phyloP scores from a whole-genome alignment of 2,113 vertebrate species.

The Myotis yumanensis region DNA sequence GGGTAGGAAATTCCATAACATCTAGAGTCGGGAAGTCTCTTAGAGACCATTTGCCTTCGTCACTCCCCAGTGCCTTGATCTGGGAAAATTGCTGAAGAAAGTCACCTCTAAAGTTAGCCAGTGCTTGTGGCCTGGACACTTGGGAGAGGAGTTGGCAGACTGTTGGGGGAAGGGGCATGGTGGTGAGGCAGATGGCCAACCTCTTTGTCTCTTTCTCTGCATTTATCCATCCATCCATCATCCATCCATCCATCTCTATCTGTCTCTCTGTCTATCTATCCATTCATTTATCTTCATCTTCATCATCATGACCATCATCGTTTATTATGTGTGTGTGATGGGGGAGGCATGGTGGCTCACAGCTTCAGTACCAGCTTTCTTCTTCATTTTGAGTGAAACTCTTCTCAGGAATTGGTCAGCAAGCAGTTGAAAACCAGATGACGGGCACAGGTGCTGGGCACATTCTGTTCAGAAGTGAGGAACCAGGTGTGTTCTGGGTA shows the following conservation, averaged over 20 bases:
- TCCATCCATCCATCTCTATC: too few species aligned
- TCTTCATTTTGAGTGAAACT: not conserved
- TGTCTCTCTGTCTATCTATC: too few species aligned
- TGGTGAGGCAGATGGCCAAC: not conserved
- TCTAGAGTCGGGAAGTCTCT: not conserved
- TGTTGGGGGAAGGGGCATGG: not conserved
- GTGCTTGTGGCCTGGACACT: not conserved
- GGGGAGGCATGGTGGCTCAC: not conserved
- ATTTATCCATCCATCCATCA: too few species aligned
- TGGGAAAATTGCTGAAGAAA: not conserved
- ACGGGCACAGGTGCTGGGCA: too few species aligned
- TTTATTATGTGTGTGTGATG: fast-evolving
- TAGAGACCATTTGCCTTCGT: not conserved
- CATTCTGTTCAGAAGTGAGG: not conserved
- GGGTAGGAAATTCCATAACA: not conserved
- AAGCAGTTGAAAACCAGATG: not conserved
- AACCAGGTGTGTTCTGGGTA: not conserved
- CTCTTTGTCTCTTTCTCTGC: not conserved
- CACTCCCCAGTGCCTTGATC: not conserved
- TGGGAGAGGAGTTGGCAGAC: too few species aligned
- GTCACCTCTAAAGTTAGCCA: fast-evolving
- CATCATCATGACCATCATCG: not conserved
- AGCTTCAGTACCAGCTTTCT: not conserved
- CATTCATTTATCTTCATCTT: not conserved
- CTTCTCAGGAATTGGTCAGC: not conserved